Conservation (phyloP, 2,888 invertebrate genomes). For the Folsomia manolachei region DNA sequence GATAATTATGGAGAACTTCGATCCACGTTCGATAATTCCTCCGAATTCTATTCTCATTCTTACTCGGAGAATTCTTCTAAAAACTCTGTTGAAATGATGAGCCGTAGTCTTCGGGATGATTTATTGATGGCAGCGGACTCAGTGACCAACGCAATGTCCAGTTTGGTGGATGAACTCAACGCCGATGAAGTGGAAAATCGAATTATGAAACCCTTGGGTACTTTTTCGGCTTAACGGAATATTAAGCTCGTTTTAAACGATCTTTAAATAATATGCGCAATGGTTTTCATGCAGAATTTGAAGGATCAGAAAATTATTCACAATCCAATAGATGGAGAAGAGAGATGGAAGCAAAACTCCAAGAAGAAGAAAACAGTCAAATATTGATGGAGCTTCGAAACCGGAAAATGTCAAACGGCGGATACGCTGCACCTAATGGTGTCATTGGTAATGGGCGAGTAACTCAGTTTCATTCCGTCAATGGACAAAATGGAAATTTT, state of each 20-base stretch:
- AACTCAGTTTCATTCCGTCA: conserved; percentile 44
- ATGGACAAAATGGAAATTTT: conserved; percentile 47
- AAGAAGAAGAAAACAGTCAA: conserved; percentile 61
- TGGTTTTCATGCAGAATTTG: conserved; percentile 1
- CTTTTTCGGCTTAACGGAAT: no score
- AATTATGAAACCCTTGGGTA: conserved; percentile 46
- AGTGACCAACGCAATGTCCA: conserved; percentile 97
- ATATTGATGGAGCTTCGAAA: conserved; percentile 61
- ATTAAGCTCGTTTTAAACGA: no score
- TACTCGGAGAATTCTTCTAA: conserved; percentile 11
- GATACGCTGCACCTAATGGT: background rate
- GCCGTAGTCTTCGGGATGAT: conserved; percentile 74
- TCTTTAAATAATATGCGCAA: no score
- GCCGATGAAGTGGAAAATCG: conserved; percentile 57
- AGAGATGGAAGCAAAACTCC: conserved; percentile 58
- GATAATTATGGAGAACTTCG: conserved; percentile 46
- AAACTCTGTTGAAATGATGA: background rate
- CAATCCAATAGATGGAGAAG: conserved; percentile 57
- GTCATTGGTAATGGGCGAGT: conserved; percentile 50
- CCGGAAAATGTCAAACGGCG: conserved; percentile 54
- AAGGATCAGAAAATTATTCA: conserved; percentile 36
- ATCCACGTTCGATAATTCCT: conserved; percentile 44
- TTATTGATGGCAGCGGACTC: conserved; percentile 93
- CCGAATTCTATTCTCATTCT: conserved; percentile 33
- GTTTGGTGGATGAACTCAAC: conserved; percentile 91